phyloP scores from a whole-genome alignment of 2,888 invertebrate species.

The Elmis aenea region DNA sequence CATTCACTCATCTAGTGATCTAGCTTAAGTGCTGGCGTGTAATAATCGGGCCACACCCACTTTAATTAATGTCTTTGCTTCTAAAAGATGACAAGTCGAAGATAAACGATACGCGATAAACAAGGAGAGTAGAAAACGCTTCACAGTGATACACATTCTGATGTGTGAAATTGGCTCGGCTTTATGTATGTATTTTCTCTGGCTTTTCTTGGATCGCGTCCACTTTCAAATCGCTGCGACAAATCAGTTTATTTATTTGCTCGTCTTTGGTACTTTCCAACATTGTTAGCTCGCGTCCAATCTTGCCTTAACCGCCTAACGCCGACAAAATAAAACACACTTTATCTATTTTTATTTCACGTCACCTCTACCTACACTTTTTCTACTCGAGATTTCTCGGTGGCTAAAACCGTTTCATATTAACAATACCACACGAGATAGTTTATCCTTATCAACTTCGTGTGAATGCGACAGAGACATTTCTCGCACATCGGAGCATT shows the following conservation, averaged over 20 bases:
- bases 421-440: too few relatives aligned
- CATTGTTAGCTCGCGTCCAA: constrained; percentile 3
- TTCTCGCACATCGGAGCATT: too few relatives aligned
- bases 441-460: too few relatives aligned
- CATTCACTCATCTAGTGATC: constrained; percentile 7
- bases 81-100: constrained; percentile 28
- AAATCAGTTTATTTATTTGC: constrained; percentile 16
- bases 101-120: constrained; percentile 20
- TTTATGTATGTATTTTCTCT: constrained; percentile 30
- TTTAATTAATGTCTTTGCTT: constrained; percentile 36
- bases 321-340: too few relatives aligned
- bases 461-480: too few relatives aligned
- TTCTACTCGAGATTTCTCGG: too few relatives aligned
- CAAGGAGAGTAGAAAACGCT: constrained; percentile 16
- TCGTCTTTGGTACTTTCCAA: constrained; percentile 13
- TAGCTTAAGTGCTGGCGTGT: constrained; percentile 27
- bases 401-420: too few relatives aligned
- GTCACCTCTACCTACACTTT: too few relatives aligned
- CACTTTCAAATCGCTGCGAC: constrained; percentile 33
- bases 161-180: constrained; percentile 11
- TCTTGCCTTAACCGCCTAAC: too few relatives aligned
- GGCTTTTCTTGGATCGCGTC: constrained; percentile 27
- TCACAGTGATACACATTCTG: constrained; percentile 14
- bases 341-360: too few relatives aligned
- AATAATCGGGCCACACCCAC: constrained; percentile 40